Percentiles rank a stretch among this genome's conserved stretches.
Evolutionary conservation across 2,113 vertebrate genomes (phyloP).

Genomic region (Salvelinus sp.): DNA sequence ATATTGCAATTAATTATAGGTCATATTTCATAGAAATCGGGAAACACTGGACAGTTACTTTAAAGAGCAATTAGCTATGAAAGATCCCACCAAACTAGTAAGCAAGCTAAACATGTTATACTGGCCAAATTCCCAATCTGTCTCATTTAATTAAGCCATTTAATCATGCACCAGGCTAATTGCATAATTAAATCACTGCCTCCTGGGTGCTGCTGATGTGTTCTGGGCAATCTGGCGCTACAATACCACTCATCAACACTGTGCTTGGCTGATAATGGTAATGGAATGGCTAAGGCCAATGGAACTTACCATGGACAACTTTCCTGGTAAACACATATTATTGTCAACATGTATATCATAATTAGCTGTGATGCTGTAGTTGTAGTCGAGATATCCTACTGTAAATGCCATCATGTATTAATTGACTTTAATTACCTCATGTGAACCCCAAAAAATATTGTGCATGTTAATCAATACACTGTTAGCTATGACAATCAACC

Average conservation of each 20-base stretch:
- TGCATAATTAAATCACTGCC: constrained; percentile 78
- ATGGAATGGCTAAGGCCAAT: constrained; percentile 26
- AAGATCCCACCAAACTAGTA: constrained; percentile 63
- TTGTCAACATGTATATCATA: constrained; percentile 27
- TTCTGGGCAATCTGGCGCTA: constrained; percentile 67
- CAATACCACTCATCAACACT: constrained; percentile 67
- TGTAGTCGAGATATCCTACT: too few species aligned
- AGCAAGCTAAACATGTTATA: constrained; percentile 67
- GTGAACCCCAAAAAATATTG: too few species aligned
- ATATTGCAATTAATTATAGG: constrained; percentile 38
- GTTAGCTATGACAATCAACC: too few species aligned
- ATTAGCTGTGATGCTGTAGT: too few species aligned
- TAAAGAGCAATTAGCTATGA: constrained; percentile 68
- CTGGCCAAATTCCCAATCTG: constrained; percentile 72
- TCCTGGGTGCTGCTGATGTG: constrained; percentile 73
- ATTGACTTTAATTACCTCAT: too few species aligned
- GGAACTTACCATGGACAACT: constrained; percentile 39
- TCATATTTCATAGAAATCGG: too few species aligned
- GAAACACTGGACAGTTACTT: constrained; percentile 66
- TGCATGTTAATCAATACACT: too few species aligned
- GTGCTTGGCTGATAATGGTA: constrained; percentile 68
- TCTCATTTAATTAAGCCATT: constrained; percentile 76
- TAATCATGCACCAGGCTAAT: constrained; percentile 77
- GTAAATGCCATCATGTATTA: too few species aligned
- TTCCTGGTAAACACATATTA: constrained; percentile 32